Evolutionary conservation across 92 coral and sea anemone species (phyloP).

Genomic region (Chrysogorgia sp.): DNA sequence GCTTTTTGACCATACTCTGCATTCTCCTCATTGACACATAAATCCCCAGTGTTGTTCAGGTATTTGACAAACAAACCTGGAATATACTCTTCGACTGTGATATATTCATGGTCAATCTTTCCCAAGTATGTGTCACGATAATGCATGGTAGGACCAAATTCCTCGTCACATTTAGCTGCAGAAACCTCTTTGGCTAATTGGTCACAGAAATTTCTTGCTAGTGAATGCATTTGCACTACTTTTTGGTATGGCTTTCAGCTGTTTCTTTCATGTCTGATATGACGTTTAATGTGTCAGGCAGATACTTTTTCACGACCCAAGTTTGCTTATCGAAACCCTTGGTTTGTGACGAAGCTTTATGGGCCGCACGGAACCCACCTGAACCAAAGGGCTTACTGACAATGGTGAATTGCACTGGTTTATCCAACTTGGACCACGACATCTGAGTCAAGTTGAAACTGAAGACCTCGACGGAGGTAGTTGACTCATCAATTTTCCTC

Average conservation of each 20-base stretch:
- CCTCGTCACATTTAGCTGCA: conserved; percentile 6
- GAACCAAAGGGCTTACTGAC: conserved; percentile 48
- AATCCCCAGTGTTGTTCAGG: conserved; percentile 28
- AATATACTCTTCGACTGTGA: conserved; percentile 29
- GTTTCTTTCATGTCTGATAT: conserved; percentile 28
- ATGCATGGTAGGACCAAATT: conserved; percentile 17
- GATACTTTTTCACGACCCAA: conserved; percentile 39
- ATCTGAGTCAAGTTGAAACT: conserved; percentile 44
- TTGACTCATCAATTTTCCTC: conserved; percentile 43
- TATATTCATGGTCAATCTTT: conserved; percentile 4
- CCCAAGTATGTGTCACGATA: conserved; percentile 35
- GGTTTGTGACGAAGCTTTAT: conserved; percentile 11
- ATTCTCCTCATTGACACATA: conserved; percentile 15
- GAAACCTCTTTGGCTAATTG: conserved; percentile 11
- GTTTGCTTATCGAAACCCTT: conserved; percentile 4
- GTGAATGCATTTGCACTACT: conserved; percentile 34
- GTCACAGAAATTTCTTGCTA: conserved; percentile 9
- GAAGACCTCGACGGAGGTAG: conserved; percentile 45
- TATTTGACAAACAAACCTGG: conserved; percentile 38
- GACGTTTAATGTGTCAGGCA: conserved; percentile 13
- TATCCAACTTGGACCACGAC: conserved; percentile 47
- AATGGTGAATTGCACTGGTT: conserved; percentile 41
- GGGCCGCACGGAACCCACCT: conserved; percentile 35
- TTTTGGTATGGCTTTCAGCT: conserved; percentile 26
- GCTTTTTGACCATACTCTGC: conserved; percentile 25